Base-by-base conservation (phyloP, 2,113 vertebrate genomes). In the Pterophyllum scalare region DNA sequence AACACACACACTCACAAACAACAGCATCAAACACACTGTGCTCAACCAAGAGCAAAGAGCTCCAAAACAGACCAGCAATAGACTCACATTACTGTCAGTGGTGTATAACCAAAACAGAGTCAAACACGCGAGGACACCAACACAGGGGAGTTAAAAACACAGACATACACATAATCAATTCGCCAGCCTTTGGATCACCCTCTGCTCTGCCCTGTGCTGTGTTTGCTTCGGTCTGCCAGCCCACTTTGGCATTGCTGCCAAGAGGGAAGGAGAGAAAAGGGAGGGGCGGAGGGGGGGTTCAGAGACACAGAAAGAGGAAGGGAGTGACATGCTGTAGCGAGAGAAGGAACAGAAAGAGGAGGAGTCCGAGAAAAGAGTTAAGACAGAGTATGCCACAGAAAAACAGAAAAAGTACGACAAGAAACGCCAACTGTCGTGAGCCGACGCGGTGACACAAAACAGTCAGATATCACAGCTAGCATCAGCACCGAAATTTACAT, bases 161-260 rank as follows among this genome's bases (percentile, higher is more conserved):
- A 91, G 89, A 91, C 86, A 85, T 46, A 83, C 85, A 85, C 85
- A 85, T 80, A 59, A 90, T 89, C 88, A 84, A 89, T 89, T 90
- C 61, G 84, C 92, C 93, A 94, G 93, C 89, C 88, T 91, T 89
- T 82, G 87, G 90, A 92, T 93, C 87, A 87, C 93, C 93, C 93
- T 94, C 88, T 89, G 92, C 93, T 93, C 93, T 94, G 93, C 93
- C 93, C 91, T 89, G 93, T 77, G 88, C 89, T 89, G 87, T 85
- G 92, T 92, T 94, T 88, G 90, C 94, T 77, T 91, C 87, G 56
- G 62, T 93, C 89, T 43, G 92, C 92, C 94, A 92, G 94, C 94
- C 94, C 92, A 93, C 91, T 95, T 94, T 94, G 94, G 94, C 93
- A 94, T 87, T 8, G 83, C 92, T 93, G 94, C 93, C 93, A 94